These are phyloP conservation scores for Microctonus aethiopoides DNA, from an alignment of 2,888 invertebrate species.

Conservation along the genomic window DNA sequence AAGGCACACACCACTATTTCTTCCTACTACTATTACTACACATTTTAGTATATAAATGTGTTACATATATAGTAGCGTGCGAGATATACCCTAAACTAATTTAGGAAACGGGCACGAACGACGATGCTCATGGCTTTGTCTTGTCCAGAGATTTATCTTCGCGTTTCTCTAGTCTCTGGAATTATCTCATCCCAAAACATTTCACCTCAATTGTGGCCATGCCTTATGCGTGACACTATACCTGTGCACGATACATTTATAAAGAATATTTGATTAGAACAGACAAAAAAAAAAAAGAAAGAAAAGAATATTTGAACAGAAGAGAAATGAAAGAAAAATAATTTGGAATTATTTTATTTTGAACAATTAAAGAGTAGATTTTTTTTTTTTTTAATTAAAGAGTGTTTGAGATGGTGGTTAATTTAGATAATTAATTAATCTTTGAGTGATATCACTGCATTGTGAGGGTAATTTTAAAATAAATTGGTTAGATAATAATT, in stretches of 20 bases:
- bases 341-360: no score
- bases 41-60: not conserved
- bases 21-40: not conserved
- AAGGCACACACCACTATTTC: not conserved
- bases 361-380: no score
- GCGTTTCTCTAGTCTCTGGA: not conserved
- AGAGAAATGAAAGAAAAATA: no score
- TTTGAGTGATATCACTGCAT: no score
- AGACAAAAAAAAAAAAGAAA: not conserved
- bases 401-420: no score
- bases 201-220: not conserved
- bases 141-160: not conserved
- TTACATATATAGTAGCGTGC: not conserved
- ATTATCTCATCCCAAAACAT: slow-evolving; percentile 3
- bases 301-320: not conserved
- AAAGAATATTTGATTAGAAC: not conserved
- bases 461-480: no score
- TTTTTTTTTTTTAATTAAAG: no score
- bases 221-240: not conserved
- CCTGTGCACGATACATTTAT: not conserved
- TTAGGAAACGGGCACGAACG: slow-evolving; percentile 7
- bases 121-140: not conserved
- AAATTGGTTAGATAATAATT: not conserved
- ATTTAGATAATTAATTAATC: no score
- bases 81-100: slow-evolving; percentile 14